Percentiles rank a stretch among this genome's conserved stretches.
Evolutionary conservation across 2,888 invertebrate species (phyloP).

Genomic region (Drosophila helvetica): DNA sequence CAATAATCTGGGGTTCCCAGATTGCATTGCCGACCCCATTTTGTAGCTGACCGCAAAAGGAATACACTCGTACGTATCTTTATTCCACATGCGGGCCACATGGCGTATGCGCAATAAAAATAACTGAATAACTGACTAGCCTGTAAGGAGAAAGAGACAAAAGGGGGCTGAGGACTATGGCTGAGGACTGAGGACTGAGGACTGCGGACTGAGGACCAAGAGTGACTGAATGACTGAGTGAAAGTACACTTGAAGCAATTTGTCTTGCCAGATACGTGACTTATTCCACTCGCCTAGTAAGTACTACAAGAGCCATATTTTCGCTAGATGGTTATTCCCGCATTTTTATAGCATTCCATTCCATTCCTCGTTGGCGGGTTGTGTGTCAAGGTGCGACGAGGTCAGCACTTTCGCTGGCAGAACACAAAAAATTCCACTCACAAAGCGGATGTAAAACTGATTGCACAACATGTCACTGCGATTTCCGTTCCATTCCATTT

Average conservation of each 20-base stretch:
- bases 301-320: slow-evolving; percentile 31
- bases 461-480: slow-evolving; percentile 64
- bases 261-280: slow-evolving; percentile 74
- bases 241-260: slow-evolving; percentile 73
- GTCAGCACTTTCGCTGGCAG: slow-evolving; percentile 57
- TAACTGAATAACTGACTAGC: slow-evolving; percentile 60
- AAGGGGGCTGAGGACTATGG: neutral
- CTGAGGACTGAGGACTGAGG: neutral
- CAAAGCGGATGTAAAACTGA: slow-evolving; percentile 56
- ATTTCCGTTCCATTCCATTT: slow-evolving; percentile 61
- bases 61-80: slow-evolving; percentile 47
- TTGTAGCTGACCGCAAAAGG: slow-evolving; percentile 64
- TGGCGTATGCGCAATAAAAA: slow-evolving; percentile 78
- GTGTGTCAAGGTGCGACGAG: slow-evolving; percentile 70
- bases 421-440: slow-evolving; percentile 38
- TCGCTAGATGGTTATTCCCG: slow-evolving; percentile 21
- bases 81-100: slow-evolving; percentile 46
- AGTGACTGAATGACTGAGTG: slow-evolving; percentile 36
- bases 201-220: neutral
- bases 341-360: slow-evolving; percentile 61
- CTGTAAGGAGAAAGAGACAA: slow-evolving; percentile 8
- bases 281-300: slow-evolving; percentile 51
- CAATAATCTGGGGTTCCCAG: slow-evolving; percentile 24
- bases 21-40: slow-evolving; percentile 44
- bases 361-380: slow-evolving; percentile 39